Percentiles rank a stretch among this genome's conserved stretches.
Conservation (phyloP, 1,140 invertebrate species). For the Sinonovacula constricta region DNA sequence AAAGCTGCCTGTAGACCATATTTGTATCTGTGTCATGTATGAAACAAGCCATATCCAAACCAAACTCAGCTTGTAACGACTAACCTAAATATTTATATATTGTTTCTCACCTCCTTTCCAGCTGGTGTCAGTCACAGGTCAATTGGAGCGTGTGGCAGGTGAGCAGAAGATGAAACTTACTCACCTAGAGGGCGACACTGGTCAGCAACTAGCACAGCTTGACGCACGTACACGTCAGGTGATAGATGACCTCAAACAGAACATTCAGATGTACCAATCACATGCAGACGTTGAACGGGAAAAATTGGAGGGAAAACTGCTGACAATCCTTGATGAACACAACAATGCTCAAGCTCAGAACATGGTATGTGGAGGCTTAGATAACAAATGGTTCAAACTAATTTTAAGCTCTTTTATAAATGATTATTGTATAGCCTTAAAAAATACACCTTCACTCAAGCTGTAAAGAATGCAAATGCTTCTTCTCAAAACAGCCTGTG, state of each 20-base stretch:
- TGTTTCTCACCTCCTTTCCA: constrained; percentile 34
- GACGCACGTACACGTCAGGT: constrained; percentile 71
- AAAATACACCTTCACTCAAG: too few species aligned
- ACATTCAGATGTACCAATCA: constrained; percentile 54
- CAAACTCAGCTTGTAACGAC: too few species aligned
- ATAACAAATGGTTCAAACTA: too few species aligned
- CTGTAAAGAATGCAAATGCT: too few species aligned
- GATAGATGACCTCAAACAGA: constrained; percentile 74
- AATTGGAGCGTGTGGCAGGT: constrained; percentile 60
- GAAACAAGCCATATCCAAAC: too few species aligned
- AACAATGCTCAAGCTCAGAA: constrained; percentile 14
- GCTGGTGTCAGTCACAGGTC: constrained; percentile 51
- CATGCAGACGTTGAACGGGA: constrained; percentile 69
- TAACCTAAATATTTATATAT: too few species aligned
- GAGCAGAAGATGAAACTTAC: constrained; percentile 72
- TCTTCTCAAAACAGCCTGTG: too few species aligned
- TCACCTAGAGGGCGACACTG: constrained; percentile 71
- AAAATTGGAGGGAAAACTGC: constrained; percentile 69
- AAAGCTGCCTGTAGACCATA: too few species aligned
- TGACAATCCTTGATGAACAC: constrained; percentile 62
- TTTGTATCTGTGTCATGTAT: too few species aligned
- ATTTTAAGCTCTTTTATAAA: too few species aligned
- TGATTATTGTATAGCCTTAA: too few species aligned
- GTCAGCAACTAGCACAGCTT: constrained; percentile 69
- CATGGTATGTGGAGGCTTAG: constrained; percentile 20